Conservation (phyloP, 2,113 vertebrate genomes). For the Capricornis sumatraensis region DNA sequence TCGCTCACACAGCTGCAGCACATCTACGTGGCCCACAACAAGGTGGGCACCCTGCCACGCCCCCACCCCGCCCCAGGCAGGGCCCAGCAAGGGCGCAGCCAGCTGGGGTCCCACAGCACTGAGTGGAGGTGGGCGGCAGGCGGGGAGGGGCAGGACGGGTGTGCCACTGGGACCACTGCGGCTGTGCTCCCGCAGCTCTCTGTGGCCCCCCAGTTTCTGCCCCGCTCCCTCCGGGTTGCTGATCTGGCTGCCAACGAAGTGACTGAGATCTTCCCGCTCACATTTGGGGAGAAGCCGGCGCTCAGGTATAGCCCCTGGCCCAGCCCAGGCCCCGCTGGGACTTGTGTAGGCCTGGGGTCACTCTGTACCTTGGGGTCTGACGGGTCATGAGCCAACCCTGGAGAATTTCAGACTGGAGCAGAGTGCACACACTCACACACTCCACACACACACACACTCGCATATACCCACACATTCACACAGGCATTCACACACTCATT, state of each 20-base stretch:
- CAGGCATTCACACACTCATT: not conserved
- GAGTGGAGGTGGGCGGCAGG: not conserved
- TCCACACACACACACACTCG: not conserved
- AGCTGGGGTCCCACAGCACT: not conserved
- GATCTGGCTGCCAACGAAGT: conserved; percentile 77
- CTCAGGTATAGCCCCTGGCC: conserved; percentile 71
- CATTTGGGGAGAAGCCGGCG: conserved; percentile 73
- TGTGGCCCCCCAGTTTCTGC: conserved; percentile 71
- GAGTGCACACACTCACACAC: accelerated
- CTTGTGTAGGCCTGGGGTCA: not conserved
- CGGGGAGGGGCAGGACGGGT: accelerated
- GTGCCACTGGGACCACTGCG: accelerated
- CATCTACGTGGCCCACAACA: conserved; percentile 76
- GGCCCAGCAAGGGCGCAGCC: not conserved
- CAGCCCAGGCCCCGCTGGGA: not conserved
- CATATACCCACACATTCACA: not conserved
- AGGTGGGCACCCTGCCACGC: conserved; percentile 42
- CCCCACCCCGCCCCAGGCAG: too few relatives aligned
- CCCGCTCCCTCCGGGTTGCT: conserved; percentile 65
- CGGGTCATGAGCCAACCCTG: not conserved
- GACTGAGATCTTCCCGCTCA: conserved; percentile 70
- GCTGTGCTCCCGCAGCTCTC: conserved; percentile 66
- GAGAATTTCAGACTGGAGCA: not conserved
- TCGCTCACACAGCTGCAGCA: conserved; percentile 71
- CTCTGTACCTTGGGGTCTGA: not conserved